A percentile compares a stretch with the other conserved stretches of the same genome.
Conservation (phyloP, 1,140 invertebrate genomes). For the Ooceraea biroi region DNA sequence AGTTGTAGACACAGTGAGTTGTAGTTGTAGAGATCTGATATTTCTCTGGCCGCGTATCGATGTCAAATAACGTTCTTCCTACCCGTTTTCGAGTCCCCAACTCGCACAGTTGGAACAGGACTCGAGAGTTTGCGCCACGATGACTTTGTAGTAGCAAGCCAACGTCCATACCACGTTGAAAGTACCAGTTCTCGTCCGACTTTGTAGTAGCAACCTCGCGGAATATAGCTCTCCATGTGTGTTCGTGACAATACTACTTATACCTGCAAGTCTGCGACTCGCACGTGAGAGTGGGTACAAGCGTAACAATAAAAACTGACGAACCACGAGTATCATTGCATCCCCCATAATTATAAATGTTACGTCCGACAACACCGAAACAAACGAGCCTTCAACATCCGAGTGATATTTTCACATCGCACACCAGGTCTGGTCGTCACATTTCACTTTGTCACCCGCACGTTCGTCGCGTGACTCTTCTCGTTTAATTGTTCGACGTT, state of each 20-base stretch:
- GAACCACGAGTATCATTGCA: constrained; percentile 41
- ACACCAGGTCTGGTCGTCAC: constrained; percentile 16
- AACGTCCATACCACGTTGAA: no score
- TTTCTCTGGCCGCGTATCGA: not conserved
- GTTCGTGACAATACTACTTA: not conserved
- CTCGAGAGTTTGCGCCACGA: no score
- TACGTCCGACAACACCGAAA: constrained; percentile 35
- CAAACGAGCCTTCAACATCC: constrained; percentile 47
- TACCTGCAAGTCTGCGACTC: constrained; percentile 1
- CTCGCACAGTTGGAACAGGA: no score
- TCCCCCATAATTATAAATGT: constrained; percentile 46
- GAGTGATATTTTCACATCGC: constrained; percentile 55
- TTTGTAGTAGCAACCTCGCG: no score
- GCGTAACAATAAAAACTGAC: constrained; percentile 51
- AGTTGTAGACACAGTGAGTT: not conserved
- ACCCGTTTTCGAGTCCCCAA: no score
- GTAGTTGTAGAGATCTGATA: constrained; percentile 22
- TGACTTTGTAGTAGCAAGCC: not conserved
- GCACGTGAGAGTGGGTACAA: not conserved
- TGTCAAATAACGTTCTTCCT: not conserved
- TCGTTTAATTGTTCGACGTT: constrained; percentile 53
- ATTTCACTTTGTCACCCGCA: constrained; percentile 50
- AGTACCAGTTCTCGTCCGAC: no score
- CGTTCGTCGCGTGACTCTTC: constrained; percentile 37
- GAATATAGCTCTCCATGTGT: not conserved